Evolutionary conservation across 2,888 invertebrate genomes (phyloP).

Genomic region (Lobophora halterata): DNA sequence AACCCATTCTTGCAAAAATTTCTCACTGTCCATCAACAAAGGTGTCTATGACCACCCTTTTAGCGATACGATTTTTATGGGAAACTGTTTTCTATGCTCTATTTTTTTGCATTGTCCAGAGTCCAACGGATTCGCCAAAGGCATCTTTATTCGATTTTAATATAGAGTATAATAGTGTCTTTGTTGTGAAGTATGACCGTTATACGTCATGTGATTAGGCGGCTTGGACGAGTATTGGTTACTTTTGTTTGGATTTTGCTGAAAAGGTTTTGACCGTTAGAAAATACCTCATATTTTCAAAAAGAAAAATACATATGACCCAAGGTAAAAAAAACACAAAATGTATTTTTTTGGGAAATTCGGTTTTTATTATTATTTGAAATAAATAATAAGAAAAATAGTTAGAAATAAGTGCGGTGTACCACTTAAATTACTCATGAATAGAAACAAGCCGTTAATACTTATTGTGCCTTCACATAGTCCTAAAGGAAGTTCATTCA

Average conservation of each 20-base stretch:
- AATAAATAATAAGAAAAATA: no score
- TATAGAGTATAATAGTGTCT: constrained; percentile 56
- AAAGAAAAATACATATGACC: background rate
- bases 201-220: constrained; percentile 46
- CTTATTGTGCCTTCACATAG: constrained; percentile 1
- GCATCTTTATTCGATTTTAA: constrained; percentile 70
- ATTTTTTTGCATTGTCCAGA: constrained; percentile 77
- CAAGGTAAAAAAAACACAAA: no score
- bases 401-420: no score
- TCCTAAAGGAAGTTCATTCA: constrained; percentile 11
- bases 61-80: constrained; percentile 72
- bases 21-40: constrained; percentile 75
- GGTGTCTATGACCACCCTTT: constrained; percentile 59
- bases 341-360: no score
- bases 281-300: constrained; percentile 2
- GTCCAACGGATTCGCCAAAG: constrained; percentile 65
- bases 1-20: constrained; percentile 67
- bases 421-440: no score
- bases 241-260: constrained; percentile 22
- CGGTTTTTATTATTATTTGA: no score
- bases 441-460: background rate
- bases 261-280: constrained; percentile 12
- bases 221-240: constrained; percentile 19
- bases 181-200: constrained; percentile 59
- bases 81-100: constrained; percentile 72